A percentile compares a stretch with the other conserved stretches of the same genome.
Evolutionary conservation across 2,888 invertebrate species (phyloP).

Genomic region (Standfussiana lucernea): DNA sequence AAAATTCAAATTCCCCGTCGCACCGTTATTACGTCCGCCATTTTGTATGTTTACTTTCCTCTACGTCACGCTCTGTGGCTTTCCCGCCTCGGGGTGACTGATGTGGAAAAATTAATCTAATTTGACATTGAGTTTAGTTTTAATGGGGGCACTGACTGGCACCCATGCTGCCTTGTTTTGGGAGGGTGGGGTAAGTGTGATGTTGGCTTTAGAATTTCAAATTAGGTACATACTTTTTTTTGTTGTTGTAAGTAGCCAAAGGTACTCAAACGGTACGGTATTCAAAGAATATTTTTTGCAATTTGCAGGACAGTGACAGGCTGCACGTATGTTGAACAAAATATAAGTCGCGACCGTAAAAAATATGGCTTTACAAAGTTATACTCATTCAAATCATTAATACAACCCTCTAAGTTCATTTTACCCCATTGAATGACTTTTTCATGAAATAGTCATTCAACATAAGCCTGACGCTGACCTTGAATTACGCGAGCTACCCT

Average conservation of each 20-base stretch:
- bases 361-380: not conserved
- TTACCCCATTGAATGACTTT: not conserved
- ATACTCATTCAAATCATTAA: not conserved
- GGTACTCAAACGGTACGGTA: not conserved
- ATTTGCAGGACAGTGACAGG: not conserved
- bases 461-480: not conserved
- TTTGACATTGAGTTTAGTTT: constrained; percentile 80
- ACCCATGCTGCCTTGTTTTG: constrained; percentile 60
- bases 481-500: not conserved
- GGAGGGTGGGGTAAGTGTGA: constrained; percentile 66
- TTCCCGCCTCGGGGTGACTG: constrained; percentile 74
- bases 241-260: not conserved
- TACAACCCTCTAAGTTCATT: not conserved
- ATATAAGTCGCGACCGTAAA: not conserved
- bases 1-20: constrained; percentile 46
- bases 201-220: constrained; percentile 42
- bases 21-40: constrained; percentile 75
- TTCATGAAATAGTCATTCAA: not conserved
- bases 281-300: not conserved
- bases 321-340: not conserved
- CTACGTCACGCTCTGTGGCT: constrained; percentile 79
- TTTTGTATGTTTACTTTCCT: constrained; percentile 84
- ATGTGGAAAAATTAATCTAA: constrained; percentile 83
- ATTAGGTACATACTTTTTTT: not conserved
- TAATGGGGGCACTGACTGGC: constrained; percentile 69